Percentiles rank a stretch among this genome's conserved stretches.
phyloP scores from a whole-genome alignment of 2,797 vertebrate species.

The Acrocephalus scirpaceus region DNA sequence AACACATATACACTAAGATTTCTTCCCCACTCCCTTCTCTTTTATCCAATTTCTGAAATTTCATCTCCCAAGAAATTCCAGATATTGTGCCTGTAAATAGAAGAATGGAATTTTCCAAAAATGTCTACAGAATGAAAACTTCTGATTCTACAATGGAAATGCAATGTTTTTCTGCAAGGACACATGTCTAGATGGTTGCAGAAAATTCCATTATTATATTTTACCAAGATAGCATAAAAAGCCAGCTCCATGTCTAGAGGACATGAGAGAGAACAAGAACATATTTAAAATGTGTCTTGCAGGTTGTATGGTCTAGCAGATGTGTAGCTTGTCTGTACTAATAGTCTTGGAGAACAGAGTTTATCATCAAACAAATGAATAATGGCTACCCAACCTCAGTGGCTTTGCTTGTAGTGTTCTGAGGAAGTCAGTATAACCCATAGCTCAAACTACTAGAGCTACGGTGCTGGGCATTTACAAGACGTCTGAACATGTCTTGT shows the following conservation, averaged over 20 bases:
- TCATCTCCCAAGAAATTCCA: not conserved
- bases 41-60: not conserved
- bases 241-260: not conserved
- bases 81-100: not conserved
- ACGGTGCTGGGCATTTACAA: not conserved
- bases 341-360: not conserved
- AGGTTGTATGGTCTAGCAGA: not conserved
- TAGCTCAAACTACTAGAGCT: not conserved
- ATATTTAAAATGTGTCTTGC: not conserved
- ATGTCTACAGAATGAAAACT: not conserved
- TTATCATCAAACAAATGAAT: not conserved
- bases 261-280: not conserved
- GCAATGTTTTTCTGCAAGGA: not conserved
- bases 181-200: not conserved
- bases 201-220: not conserved
- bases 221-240: not conserved
- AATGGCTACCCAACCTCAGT: not conserved
- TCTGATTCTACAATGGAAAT: not conserved
- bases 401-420: not conserved
- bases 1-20: not conserved
- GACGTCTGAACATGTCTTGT: not conserved
- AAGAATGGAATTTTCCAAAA: not conserved
- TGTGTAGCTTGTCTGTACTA: not conserved
- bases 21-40: not conserved
- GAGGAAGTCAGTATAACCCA: not conserved